Conservation (phyloP, 2,888 invertebrate species). For the Tanypteryx hageni region DNA sequence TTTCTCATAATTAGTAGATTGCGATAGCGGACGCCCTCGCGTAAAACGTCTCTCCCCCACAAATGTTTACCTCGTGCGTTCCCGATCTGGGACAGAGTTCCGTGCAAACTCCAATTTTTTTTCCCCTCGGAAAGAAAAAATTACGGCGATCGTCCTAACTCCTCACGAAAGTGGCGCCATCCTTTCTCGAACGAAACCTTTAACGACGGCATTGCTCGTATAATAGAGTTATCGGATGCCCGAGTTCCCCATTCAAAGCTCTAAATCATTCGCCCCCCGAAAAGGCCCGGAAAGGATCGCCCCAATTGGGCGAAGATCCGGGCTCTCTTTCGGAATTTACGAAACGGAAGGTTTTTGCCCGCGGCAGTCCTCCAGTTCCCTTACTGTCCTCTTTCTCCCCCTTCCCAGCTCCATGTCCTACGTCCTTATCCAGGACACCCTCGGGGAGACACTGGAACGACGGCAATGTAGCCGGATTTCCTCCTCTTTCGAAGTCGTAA, state of each 20-base stretch:
- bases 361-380: background rate
- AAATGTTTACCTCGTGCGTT: background rate
- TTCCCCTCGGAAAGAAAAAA: background rate
- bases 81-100: background rate
- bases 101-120: background rate
- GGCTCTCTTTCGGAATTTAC: background rate
- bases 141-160: background rate
- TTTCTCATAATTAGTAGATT: too few species aligned
- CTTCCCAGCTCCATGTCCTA: background rate
- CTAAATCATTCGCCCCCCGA: constrained; percentile 1
- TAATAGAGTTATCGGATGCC: constrained; percentile 16
- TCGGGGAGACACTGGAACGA: background rate
- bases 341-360: background rate
- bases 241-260: background rate
- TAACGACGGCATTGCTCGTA: background rate
- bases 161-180: background rate
- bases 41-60: background rate
- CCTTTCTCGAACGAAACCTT: background rate
- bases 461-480: constrained; percentile 4
- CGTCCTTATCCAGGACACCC: background rate
- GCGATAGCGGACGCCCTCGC: too few species aligned
- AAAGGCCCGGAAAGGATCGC: background rate
- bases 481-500: background rate
- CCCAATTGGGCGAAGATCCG: background rate
- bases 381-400: background rate